Evolutionary conservation across 2,113 vertebrate genomes (phyloP), one percentile per base, ranked within the genome.

Genomic region (Monopterus albus): DNA sequence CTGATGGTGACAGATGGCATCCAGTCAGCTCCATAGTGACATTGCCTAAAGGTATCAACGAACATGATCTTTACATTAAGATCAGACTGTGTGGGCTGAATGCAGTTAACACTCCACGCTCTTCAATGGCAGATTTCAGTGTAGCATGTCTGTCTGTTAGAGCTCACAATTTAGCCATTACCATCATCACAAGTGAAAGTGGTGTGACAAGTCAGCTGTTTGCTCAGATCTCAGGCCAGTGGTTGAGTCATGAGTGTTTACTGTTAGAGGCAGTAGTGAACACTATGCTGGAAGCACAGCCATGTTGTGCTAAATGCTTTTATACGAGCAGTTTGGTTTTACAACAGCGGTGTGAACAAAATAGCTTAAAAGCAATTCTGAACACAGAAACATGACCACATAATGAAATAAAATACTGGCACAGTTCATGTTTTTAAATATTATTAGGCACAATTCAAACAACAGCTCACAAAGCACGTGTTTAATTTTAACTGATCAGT

Each of bases 201-300:
- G 47, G 42, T 5, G 31, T 40, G 14, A 36, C 33, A 17, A 33
- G 6, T 18, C 10, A 6, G 7, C 7, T 17, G 3, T 33, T 40
- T 40, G 43, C 43, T 18, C 51, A n/a, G 40, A 33, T 17, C 11
- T 36, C 9, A 67, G 3, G 12, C 42, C 36, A 1, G 21, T 2
- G 23, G 47, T n/a, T 53, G 56, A 46, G 47, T 49, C 31, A 49
- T 26, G 64, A 40, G 39, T 23, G 40, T 75, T 65, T 67, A 60
- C 39, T 14, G 36, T 36, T n/a, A 35, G 12, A 45, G 13, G 15
- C 17, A 1, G 46, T 38, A 6, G 29, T 31, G 29, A 31, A 31
- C 1, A 31, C 5, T 31, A 31, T 20, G 4, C 33, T 47, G 33
- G 35, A 39, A 55, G n/a, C 39, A 60, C 12, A 36, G 49, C 49